These are phyloP conservation scores for Anser brachyrhynchus DNA, from an alignment of 2,113 vertebrate species.

Conservation along the genomic window DNA sequence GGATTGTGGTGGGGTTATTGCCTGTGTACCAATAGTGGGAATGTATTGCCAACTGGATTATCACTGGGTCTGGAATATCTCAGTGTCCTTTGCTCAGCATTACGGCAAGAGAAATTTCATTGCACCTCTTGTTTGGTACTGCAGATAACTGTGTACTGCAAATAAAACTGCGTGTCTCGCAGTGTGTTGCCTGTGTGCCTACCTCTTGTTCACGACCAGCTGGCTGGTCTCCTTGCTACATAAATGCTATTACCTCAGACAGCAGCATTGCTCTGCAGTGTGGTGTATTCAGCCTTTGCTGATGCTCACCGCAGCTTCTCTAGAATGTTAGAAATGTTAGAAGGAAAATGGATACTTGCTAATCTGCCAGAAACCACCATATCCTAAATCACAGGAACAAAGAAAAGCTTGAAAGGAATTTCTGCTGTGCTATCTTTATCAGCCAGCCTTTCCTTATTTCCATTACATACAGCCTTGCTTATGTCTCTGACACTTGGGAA, in stretches of 20 bases:
- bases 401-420: conserved; percentile 6
- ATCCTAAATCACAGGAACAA: conserved; percentile 25
- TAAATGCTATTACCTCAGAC: neutral
- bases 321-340: too few relatives aligned
- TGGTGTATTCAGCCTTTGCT: neutral
- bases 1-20: neutral
- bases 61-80: neutral
- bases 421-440: neutral
- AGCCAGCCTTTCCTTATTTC: conserved; percentile 30
- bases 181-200: neutral
- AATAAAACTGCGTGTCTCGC: conserved; percentile 27
- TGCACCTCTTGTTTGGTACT: neutral
- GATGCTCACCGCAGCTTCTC: neutral
- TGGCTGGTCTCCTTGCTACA: neutral
- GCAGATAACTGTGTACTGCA: conserved; percentile 7
- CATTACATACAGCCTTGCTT: neutral
- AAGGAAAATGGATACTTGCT: conserved; percentile 13
- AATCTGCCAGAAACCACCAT: conserved; percentile 2
- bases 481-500: neutral
- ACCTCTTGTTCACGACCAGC: neutral
- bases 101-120: neutral
- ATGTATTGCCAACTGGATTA: neutral
- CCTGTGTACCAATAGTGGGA: neutral
- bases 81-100: conserved; percentile 18
- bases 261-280: neutral